Conservation (phyloP, 2,888 invertebrate species). For the Xanthorhoe spadicearia region DNA sequence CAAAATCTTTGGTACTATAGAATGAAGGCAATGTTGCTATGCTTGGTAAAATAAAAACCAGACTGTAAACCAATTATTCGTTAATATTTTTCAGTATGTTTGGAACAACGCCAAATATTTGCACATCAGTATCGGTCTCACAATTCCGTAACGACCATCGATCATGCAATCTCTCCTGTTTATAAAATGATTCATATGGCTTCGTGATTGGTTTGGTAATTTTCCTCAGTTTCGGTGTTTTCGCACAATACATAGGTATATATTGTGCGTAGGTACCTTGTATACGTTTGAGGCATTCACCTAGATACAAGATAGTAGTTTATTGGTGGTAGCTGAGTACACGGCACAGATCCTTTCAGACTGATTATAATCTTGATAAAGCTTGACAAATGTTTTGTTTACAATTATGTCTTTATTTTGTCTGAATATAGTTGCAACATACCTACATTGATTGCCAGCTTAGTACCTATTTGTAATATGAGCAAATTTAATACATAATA, state of each 20-base stretch:
- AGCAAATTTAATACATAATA: not conserved
- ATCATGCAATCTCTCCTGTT: constrained; percentile 23
- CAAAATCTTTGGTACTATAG: not conserved
- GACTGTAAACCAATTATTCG: constrained; percentile 2
- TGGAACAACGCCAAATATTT: constrained; percentile 13
- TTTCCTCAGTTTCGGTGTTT: constrained; percentile 50
- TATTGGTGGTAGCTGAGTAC: constrained; percentile 9
- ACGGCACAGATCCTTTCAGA: constrained; percentile 3
- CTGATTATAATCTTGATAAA: constrained; percentile 6
- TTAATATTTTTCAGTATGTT: constrained; percentile 9
- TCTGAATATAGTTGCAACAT: not conserved
- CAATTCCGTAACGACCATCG: constrained; percentile 10
- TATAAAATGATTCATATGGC: constrained; percentile 44
- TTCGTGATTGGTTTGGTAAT: constrained; percentile 52
- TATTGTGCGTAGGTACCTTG: constrained; percentile 3
- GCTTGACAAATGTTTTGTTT: not conserved
- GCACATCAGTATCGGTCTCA: not conserved
- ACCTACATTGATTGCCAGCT: not conserved
- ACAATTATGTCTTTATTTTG: not conserved
- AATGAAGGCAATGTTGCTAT: not conserved
- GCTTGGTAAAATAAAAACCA: not conserved
- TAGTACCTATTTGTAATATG: not conserved
- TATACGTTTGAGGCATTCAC: not conserved
- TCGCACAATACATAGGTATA: not conserved
- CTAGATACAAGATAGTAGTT: constrained; percentile 7